Base-by-base conservation (phyloP, 2,113 vertebrate species). In the Thinocorus orbignyianus region DNA sequence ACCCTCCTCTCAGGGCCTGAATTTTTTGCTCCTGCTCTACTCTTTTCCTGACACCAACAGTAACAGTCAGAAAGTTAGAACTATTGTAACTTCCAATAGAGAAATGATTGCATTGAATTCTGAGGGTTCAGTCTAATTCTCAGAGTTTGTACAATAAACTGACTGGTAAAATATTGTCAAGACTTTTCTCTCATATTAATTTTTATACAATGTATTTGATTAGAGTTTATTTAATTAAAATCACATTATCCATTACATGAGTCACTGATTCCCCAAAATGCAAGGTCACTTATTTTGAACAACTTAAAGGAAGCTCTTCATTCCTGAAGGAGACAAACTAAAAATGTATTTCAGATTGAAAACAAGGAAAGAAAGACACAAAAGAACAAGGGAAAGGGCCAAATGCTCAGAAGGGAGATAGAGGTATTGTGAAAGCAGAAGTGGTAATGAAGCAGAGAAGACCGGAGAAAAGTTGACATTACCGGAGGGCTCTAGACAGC, bases 381-480 rank as follows among this genome's bases (percentile, higher is more conserved):
- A 48, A 84, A 57, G 11, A 66, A 62, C 22, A 88, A 70, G 13
- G 37, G 37, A 93, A 70, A 15, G 2, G 6, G 7, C 7, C 1
- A 90, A 86, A 77, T 62, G 7, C 28, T 86, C 82, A 79, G 69
- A 82, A 54, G 22, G 31, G 22, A 83, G 28, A 22, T 64, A 58
- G 20, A 88, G 88, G 42, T 68, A 86, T 33, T 86, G 42, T 84
- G 69, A 92, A 86, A 87, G n/a, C 9, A 78, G 41, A 85, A 88
- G 58, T 17, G 35, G 62, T 66, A 94, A 92, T 61, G 82, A 95
- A 95, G 85, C 66, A 91, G 26, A 77, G 87, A 93, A 87, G 62
- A 87, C 17, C 46, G 46, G n/a, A 85, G 49, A 82, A 46, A 95
- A 93, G 66, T 58, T 96, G 92, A 88, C 79, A 83, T 95, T 85